phyloP scores from a whole-genome alignment of 53 echinoderm and acorn worm genomes.

The Zoroaster sp. region DNA sequence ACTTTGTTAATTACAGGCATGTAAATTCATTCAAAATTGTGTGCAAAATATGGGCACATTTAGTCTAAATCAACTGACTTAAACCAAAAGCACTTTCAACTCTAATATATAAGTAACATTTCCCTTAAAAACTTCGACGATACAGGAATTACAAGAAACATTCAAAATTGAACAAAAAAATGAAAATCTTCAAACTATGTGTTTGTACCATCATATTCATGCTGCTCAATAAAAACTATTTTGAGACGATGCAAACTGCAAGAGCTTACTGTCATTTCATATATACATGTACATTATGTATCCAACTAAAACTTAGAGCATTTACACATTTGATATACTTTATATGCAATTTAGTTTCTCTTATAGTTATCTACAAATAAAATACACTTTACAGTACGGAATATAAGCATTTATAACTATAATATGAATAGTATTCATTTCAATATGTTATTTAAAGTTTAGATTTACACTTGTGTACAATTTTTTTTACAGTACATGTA shows the following conservation, averaged over 20 bases:
- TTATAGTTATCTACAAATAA: constrained; percentile 51
- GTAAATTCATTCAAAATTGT: too few species aligned
- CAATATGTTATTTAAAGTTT: constrained; percentile 39
- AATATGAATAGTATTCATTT: constrained; percentile 24
- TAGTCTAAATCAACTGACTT: too few species aligned
- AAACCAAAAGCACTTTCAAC: too few species aligned
- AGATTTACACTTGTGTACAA: constrained; percentile 40
- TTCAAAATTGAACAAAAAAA: background rate
- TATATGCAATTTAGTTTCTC: constrained; percentile 21
- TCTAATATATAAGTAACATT: too few species aligned
- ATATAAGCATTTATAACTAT: constrained; percentile 33
- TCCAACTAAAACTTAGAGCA: constrained; percentile 1
- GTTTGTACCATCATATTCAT: background rate
- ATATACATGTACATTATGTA: background rate
- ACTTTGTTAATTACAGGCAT: too few species aligned
- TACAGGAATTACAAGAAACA: background rate
- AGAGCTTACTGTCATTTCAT: constrained; percentile 9
- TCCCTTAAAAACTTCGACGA: too few species aligned
- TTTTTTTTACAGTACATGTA: constrained; percentile 53
- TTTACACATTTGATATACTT: constrained; percentile 20
- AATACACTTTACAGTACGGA: constrained; percentile 54
- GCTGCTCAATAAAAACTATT: background rate
- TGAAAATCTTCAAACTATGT: background rate
- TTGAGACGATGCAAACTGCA: background rate
- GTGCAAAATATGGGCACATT: too few species aligned